A percentile compares a stretch with the other conserved stretches of the same genome.
phyloP scores from a whole-genome alignment of 1,140 invertebrate species.

The Tetramorium parvispinum region DNA sequence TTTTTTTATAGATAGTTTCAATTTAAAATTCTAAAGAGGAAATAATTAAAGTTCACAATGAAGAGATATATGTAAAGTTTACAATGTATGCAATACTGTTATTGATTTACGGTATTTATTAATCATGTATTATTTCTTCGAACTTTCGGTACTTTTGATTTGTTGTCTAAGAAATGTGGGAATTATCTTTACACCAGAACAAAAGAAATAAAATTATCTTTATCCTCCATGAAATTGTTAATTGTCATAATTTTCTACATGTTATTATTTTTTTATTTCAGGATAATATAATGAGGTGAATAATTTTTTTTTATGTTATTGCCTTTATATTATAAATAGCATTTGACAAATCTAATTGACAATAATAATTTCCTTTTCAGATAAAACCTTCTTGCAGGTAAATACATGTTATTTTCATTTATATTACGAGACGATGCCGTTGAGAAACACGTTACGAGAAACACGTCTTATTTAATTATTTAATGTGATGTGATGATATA shows the following conservation, averaged over 20 bases:
- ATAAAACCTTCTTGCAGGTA: neutral
- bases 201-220: neutral
- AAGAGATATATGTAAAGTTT: neutral
- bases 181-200: neutral
- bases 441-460: neutral
- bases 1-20: neutral
- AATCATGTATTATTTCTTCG: neutral
- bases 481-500: neutral
- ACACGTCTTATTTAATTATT: neutral
- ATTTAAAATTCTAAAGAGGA: neutral
- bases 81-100: neutral
- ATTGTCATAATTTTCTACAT: neutral
- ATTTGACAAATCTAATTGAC: neutral
- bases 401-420: conserved; percentile 6
- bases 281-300: neutral
- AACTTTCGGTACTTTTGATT: neutral
- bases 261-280: neutral
- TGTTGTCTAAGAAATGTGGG: neutral
- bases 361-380: conserved; percentile 12
- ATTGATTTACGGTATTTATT: neutral
- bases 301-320: conserved; percentile 2
- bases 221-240: neutral
- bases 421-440: neutral
- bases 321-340: neutral
- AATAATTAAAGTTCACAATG: neutral